phyloP scores from a whole-genome alignment of 1,140 invertebrate genomes.

The Tribolium madens region DNA sequence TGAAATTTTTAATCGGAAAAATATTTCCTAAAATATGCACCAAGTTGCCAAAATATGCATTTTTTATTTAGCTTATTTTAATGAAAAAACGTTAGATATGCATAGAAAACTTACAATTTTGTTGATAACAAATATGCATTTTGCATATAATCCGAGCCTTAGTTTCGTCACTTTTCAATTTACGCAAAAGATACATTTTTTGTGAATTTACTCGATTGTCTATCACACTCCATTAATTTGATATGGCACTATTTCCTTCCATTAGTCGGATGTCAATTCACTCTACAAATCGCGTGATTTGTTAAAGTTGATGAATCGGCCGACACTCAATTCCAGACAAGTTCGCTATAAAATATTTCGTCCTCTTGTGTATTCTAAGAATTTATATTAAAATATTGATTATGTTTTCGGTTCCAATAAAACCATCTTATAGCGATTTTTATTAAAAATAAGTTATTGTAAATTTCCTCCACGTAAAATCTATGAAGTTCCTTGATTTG shows the following conservation, averaged over 20 bases:
- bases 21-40: too few species aligned
- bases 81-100: too few species aligned
- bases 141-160: too few species aligned
- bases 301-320: constrained; percentile 16
- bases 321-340: neutral
- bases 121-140: too few species aligned
- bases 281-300: constrained; percentile 15
- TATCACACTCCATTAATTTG: constrained; percentile 26
- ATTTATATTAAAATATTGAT: constrained; percentile 26
- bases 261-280: constrained; percentile 18
- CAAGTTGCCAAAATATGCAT: too few species aligned
- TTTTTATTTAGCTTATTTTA: too few species aligned
- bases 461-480: neutral
- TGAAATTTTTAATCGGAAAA: too few species aligned
- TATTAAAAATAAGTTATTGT: constrained; percentile 25
- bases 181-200: neutral
- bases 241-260: constrained; percentile 21
- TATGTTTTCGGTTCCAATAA: neutral
- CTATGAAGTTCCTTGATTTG: constrained; percentile 5
- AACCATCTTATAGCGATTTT: constrained; percentile 4
- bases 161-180: neutral
- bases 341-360: neutral
- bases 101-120: too few species aligned
- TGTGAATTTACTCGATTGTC: neutral
- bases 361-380: neutral